Evolutionary conservation across 2,888 invertebrate genomes (phyloP), one percentile per base, ranked within the genome.

Genomic region (Spodoptera littoralis): DNA sequence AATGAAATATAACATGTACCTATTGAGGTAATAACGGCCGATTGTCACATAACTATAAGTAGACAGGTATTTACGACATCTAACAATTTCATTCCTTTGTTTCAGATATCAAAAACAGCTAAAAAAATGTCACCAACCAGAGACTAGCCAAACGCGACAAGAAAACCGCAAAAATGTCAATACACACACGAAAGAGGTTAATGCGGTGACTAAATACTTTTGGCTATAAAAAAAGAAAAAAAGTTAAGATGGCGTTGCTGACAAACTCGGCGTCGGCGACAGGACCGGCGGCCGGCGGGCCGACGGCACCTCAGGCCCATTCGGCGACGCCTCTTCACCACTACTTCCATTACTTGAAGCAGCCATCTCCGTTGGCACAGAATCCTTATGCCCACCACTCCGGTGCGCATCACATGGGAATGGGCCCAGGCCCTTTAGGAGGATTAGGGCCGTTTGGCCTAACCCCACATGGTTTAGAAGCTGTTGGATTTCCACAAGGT

Each of bases 331-430:
- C 95, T 4, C 87, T 94, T 4, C 95, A 94, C 61, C 95, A 95
- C 79, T 95, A 95, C 82, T 95, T 95, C 84, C 95, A 95, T 62
- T 96, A 96, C 76, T 88, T 95, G 82, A 95, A 95, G 86, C 95
- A 95, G 81, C 95, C 95, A 48, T 93, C 93, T 65, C 95, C 95
- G 51, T 80, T 95, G 30, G 89, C 94, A 3, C 94, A 92, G 85
- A 95, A 92, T 73, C 95, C 92, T 1, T 95, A 92, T 80, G 95
- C 90, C 49, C 95, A 92, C 70, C 94, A 92, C 70, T 89, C 93
- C 36, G 89, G 94, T 77, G 91, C 95, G 8, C 92, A 95, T 75
- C 93, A 95, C 78, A 95, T 90, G 95, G 95, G 90, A 73, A 96
- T 93, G 96, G 95, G 92, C 54, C 95, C 90, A 49, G 95, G 88